Evolutionary conservation across 2,113 vertebrate genomes (phyloP).

Genomic region (Salvelinus sp.): DNA sequence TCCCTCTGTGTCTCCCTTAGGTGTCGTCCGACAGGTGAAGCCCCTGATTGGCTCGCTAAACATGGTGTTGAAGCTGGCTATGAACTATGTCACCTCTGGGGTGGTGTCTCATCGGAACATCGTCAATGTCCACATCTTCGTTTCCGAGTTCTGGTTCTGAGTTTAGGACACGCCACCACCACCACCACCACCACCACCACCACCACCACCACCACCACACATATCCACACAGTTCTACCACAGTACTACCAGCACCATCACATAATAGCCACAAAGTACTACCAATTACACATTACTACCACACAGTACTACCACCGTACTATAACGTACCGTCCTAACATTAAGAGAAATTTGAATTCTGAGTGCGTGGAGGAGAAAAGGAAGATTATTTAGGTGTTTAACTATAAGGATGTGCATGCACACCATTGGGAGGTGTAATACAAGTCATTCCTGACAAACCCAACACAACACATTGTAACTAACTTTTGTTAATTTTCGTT

Average conservation of each 20-base stretch:
- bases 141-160: constrained; percentile 89
- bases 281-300: background rate
- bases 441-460: background rate
- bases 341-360: background rate
- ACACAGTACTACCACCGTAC: background rate
- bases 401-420: constrained; percentile 44
- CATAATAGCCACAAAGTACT: constrained; percentile 30
- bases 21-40: constrained; percentile 84
- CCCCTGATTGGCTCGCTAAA: constrained; percentile 80
- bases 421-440: constrained; percentile 17
- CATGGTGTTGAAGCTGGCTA: constrained; percentile 77
- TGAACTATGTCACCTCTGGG: constrained; percentile 81
- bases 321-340: constrained; percentile 15
- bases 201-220: background rate
- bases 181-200: background rate
- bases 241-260: background rate
- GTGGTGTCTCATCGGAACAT: constrained; percentile 81
- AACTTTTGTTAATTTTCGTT: background rate
- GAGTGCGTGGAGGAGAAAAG: background rate
- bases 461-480: too few relatives aligned
- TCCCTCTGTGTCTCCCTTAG: constrained; percentile 57
- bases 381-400: background rate
- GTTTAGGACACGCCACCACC: too few relatives aligned
- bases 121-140: constrained; percentile 80
- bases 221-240: background rate